phyloP scores from a whole-genome alignment of 2,888 invertebrate genomes.

The Lamellibrachia satsuma region DNA sequence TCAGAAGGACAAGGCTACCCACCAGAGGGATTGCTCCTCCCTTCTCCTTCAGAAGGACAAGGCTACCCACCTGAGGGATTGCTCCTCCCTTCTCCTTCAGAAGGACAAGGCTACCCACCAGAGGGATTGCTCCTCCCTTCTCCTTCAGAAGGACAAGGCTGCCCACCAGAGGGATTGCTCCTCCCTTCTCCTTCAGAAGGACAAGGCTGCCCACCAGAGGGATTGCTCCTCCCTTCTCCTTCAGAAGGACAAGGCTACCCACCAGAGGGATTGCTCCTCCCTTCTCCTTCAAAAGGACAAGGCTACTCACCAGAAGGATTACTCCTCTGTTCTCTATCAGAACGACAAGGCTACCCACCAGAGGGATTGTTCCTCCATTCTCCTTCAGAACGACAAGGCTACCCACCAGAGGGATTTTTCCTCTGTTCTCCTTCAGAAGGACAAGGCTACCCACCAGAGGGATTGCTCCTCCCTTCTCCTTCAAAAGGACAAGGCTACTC shows the following conservation, averaged over 20 bases:
- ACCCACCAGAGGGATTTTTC: too few species aligned
- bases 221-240: neutral
- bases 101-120: neutral
- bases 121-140: neutral
- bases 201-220: neutral
- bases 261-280: neutral
- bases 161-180: too few species aligned
- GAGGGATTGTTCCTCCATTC: neutral
- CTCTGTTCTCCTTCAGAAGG: too few species aligned
- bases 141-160: neutral
- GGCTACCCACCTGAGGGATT: neutral
- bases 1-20: neutral
- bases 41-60: neutral
- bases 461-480: neutral
- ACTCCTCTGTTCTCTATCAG: too few species aligned
- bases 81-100: neutral
- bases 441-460: too few species aligned
- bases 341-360: neutral
- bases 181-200: neutral
- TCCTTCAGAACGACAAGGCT: too few species aligned
- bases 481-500: neutral
- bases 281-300: too few species aligned
- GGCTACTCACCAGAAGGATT: too few species aligned
- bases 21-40: neutral
- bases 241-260: neutral